Percentiles rank a stretch among this genome's conserved stretches.
These are phyloP conservation scores for Caranx ignobilis DNA, from an alignment of 2,113 vertebrate genomes.

Conservation along the genomic window DNA sequence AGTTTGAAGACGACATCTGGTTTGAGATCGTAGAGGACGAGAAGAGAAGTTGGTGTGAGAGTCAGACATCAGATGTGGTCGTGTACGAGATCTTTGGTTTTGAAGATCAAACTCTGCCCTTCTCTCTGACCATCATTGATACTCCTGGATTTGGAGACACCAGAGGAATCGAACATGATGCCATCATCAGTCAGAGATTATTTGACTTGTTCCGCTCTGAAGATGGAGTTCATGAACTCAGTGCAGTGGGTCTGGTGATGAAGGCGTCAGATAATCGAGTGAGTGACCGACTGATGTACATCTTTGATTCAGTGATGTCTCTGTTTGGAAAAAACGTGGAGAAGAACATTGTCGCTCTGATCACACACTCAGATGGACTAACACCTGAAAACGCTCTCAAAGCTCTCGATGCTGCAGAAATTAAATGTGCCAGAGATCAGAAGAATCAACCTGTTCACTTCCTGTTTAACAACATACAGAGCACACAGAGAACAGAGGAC, in stretches of 20 bases:
- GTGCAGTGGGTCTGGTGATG: constrained; percentile 22
- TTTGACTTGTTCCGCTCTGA: neutral
- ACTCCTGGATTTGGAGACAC: constrained; percentile 18
- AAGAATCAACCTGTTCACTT: constrained; percentile 2
- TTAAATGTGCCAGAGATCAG: neutral
- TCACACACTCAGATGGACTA: neutral
- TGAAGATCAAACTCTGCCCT: neutral
- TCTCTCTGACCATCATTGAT: constrained; percentile 29
- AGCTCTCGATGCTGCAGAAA: neutral
- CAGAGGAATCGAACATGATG: neutral
- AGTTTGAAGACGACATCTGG: neutral
- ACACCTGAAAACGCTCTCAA: neutral
- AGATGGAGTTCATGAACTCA: neutral
- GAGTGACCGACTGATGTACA: neutral
- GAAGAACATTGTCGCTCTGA: neutral
- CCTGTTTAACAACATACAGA: neutral
- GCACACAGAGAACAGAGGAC: neutral
- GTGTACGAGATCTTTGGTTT: too few species aligned
- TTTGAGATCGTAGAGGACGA: constrained; percentile 20
- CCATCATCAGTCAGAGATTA: neutral
- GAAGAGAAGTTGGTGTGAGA: too few species aligned
- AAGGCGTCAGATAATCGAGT: constrained; percentile 20
- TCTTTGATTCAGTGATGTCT: constrained; percentile 28
- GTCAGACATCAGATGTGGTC: too few species aligned
- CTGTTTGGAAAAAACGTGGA: constrained; percentile 35